phyloP scores from a whole-genome alignment of 2,888 invertebrate species.

The Tortricodes alternella region DNA sequence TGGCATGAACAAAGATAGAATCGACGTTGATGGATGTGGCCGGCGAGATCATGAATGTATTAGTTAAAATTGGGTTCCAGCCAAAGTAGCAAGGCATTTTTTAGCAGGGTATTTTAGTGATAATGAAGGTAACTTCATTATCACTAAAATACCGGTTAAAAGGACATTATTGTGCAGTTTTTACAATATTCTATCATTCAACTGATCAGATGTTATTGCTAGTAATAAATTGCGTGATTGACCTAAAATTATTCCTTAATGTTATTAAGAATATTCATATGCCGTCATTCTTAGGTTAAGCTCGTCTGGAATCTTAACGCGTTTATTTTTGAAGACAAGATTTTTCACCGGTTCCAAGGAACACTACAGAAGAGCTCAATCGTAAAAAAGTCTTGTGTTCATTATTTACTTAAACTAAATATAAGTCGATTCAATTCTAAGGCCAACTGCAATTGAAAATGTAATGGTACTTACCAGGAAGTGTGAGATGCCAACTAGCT shows the following conservation, averaged over 20 bases:
- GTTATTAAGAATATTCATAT: no score
- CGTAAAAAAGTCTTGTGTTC: not conserved
- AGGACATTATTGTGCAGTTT: conserved; percentile 22
- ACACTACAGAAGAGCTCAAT: conserved; percentile 12
- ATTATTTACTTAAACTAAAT: no score
- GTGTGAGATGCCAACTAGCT: not conserved
- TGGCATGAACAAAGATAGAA: conserved; percentile 35
- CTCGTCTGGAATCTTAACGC: no score
- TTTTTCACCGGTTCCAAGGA: no score
- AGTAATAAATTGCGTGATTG: no score
- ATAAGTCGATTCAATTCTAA: conserved; percentile 8
- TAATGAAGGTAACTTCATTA: no score
- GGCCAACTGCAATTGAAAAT: conserved; percentile 1
- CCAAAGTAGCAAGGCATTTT: conserved; percentile 39
- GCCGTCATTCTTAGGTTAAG: no score
- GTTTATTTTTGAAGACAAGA: no score
- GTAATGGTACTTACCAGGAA: conserved; percentile 1
- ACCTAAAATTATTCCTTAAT: no score
- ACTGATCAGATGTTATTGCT: no score
- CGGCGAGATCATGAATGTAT: conserved; percentile 42
- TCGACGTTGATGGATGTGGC: conserved; percentile 57
- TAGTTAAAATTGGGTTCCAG: conserved; percentile 44
- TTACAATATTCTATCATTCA: no score
- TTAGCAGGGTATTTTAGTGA: no score
- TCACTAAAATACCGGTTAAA: conserved; percentile 17